Base-by-base conservation (phyloP, 2,113 vertebrate species). In the Cyphomyrus plagiostoma region DNA sequence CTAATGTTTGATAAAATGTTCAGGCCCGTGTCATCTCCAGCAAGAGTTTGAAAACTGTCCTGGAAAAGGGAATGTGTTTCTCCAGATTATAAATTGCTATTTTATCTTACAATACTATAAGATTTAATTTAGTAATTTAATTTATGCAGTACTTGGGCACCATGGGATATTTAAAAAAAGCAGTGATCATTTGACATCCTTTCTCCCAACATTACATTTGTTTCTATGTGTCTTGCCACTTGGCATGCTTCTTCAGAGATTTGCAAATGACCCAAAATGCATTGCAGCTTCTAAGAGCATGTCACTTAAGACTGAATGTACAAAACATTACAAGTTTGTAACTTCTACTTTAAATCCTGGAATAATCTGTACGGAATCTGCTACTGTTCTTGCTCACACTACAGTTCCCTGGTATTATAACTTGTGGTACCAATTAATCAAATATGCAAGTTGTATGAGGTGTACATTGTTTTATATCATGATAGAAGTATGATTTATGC, bases 261-360 rank as follows among this genome's bases (percentile, higher is more conserved):
- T 86, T 66, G 88, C 82, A 89, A 92, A 92, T 90, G 88, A 88
- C 90, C 88, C 17, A 83, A 80, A 90, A 89, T 50, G 88, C 90
- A 91, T 62, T 91, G 90, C 92, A 91, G 90, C 92, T 92, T 94
- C 91, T 91, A 93, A 92, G 74, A 93, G 94, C 94, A 96, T 95
- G 94, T 91, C 89, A 66, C 91, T 90, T 53, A 92, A 91, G 90
- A 91, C 88, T 90, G 88, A 90, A 90, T 91, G 89, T 93, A 92
- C 90, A 91, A 88, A 52, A 89, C 91, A 86, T 93, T 92, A 17
- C 82, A 87, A 92, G 90, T 91, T 91, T 39, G 86, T 91, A 52
- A 85, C 91, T 91, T 58, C 26, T 62, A 58, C 35, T 80, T 92
- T 89, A 26, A 70, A 90, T 92, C 15, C 52, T 53, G 62, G 52